A percentile compares a stretch with the other conserved stretches of the same genome.
phyloP scores from a whole-genome alignment of 2,888 invertebrate genomes.

The Ferdinandea cuprea region DNA sequence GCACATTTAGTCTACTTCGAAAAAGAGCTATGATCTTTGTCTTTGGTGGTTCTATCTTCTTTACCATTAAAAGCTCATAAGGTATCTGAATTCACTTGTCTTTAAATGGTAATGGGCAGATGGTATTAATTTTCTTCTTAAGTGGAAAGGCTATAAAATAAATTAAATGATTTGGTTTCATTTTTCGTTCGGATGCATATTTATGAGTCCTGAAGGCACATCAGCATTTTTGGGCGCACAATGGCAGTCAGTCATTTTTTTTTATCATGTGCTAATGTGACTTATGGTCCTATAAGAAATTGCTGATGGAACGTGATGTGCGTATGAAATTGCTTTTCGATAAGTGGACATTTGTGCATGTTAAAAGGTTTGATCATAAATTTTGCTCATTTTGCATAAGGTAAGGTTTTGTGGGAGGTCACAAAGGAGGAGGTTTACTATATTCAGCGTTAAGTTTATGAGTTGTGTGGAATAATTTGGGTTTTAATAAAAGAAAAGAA shows the following conservation, averaged over 20 bases:
- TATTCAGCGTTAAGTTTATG: background rate
- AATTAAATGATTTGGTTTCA: conserved; percentile 38
- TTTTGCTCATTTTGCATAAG: conserved; percentile 20
- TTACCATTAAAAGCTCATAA: conserved; percentile 52
- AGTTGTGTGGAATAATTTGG: conserved; percentile 1
- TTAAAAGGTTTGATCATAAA: conserved; percentile 47
- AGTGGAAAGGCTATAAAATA: conserved; percentile 33
- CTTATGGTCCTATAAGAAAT: conserved; percentile 55
- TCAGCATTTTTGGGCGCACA: conserved; percentile 44
- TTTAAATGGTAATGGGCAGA: conserved; percentile 41
- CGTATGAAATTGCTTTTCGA: conserved; percentile 21
- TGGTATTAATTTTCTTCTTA: conserved; percentile 12
- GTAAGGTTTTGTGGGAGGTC: conserved; percentile 51
- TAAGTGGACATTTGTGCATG: conserved; percentile 33
- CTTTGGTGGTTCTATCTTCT: background rate
- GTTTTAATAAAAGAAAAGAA: background rate
- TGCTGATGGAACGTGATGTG: conserved; percentile 59
- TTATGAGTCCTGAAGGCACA: conserved; percentile 42
- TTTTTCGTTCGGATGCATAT: conserved; percentile 46
- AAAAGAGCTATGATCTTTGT: conserved; percentile 6
- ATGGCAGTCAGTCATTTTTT: conserved; percentile 37
- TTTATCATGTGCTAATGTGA: conserved; percentile 69
- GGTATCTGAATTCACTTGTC: conserved; percentile 45
- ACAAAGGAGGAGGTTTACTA: conserved; percentile 20
- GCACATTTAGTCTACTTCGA: background rate